Conservation (phyloP, 2,113 vertebrate genomes). For the Myrmecobius fasciatus region DNA sequence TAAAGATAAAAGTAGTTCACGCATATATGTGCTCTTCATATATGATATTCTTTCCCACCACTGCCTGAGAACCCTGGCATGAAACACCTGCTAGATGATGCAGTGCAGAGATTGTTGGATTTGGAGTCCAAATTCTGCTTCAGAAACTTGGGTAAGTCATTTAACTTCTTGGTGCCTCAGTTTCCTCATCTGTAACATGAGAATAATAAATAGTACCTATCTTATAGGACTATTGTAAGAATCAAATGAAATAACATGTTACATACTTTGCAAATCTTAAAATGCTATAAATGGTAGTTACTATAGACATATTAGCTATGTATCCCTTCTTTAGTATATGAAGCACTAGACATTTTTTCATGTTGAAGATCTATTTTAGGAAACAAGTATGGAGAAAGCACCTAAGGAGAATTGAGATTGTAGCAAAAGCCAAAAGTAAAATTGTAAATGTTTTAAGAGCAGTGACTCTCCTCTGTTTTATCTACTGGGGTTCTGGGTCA, state of each 20-base stretch:
- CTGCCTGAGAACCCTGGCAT: neutral
- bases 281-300: neutral
- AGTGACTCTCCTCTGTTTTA: neutral
- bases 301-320: neutral
- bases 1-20: slow-evolving; percentile 13
- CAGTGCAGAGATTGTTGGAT: neutral
- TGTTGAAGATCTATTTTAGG: neutral
- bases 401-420: neutral
- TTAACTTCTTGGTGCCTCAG: neutral
- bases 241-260: neutral
- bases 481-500: neutral
- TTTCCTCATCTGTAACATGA: neutral
- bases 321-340: neutral
- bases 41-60: neutral
- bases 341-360: neutral
- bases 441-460: no score
- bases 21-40: neutral
- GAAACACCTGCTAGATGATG: neutral
- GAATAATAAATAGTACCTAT: neutral
- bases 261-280: neutral
- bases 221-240: neutral
- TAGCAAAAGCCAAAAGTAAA: neutral
- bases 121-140: neutral
- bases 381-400: neutral
- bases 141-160: neutral